Evolutionary conservation across 2,797 vertebrate genomes (phyloP).

Genomic region (Cheirogaleus major): DNA sequence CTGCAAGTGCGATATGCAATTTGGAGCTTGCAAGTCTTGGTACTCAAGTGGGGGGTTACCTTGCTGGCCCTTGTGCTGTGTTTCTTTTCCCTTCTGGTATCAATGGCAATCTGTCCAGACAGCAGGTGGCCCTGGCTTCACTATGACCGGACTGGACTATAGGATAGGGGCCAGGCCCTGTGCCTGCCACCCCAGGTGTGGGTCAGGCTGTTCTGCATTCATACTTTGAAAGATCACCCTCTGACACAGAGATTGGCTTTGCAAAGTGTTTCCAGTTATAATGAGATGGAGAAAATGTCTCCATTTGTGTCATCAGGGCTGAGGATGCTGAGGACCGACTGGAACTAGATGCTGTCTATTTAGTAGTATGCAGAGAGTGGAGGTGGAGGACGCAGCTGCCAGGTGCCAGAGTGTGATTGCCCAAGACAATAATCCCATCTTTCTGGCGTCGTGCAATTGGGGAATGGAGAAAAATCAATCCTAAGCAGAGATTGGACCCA

Average conservation of each 20-base stretch:
- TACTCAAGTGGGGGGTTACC: too few relatives aligned
- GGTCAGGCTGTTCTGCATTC: neutral
- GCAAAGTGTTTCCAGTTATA: conserved; percentile 67
- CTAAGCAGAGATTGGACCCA: conserved; percentile 68
- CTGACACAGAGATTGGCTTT: neutral
- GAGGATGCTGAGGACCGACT: conserved; percentile 53
- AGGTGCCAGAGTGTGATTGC: conserved; percentile 80
- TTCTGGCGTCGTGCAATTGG: conserved; percentile 34
- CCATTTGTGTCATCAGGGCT: neutral
- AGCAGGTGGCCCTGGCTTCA: neutral
- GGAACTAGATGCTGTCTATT: conserved; percentile 63
- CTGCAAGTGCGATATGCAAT: too few relatives aligned
- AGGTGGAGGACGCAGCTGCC: conserved; percentile 77
- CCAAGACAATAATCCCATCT: conserved; percentile 80
- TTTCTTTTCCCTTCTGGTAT: neutral
- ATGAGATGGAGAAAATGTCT: conserved; percentile 36
- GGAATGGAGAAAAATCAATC: conserved; percentile 80
- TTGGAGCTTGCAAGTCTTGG: neutral
- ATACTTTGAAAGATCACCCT: neutral
- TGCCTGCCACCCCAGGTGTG: neutral
- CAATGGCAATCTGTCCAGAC: neutral
- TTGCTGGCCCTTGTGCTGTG: neutral
- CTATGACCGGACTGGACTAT: neutral
- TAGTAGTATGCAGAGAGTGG: conserved; percentile 56
- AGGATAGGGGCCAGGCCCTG: rapidly evolving